Base-by-base conservation (phyloP, 1,140 invertebrate genomes). In the Leptinotarsa lineolata region DNA sequence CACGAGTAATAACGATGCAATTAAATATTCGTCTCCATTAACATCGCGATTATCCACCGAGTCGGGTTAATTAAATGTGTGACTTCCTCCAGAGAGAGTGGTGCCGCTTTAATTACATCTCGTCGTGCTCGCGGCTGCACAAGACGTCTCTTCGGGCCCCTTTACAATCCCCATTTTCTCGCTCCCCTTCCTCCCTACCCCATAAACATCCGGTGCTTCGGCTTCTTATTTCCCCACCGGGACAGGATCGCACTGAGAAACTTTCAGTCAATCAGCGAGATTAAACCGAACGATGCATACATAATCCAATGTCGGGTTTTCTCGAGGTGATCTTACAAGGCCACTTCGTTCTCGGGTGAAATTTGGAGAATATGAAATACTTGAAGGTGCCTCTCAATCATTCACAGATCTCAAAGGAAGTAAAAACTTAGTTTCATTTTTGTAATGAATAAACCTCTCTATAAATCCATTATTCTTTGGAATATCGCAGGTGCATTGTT, bases 21-120 rank as follows among this genome's bases (percentile, higher is more conserved):
- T 81, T 77, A 80, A 81, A 81, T 80, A 80, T 80, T 78, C 80
- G 80, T 80, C 80, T 77, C 79, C 80, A 81, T 81, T 81, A 81
- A 79, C 79, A 76, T 77, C 68, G 79, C 78, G 79, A 81, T 81
- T 81, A 80, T 76, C 72, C 76, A 70, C 73, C 73, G 68, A 73
- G 44, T 63, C 72, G 75, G 75, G 75, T 76, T 76, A 76, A 76
- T 76, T 76, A 76, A 76, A 76, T 76, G 74, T 76, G 75, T 76
- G 75, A 76, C 75, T 76, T 59, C 24, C 59, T 72, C 63, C 45
- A 16, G 24, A 46, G 24, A 67, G 30, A 20, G 22, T 44, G 39
- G 65, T 67, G 65, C 61, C 68, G 72, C 69, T 73, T 76, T 76
- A 76, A 76, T 76, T 76, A 73, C 75, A 74, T 76, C 72, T 72